Evolutionary conservation across 2,113 vertebrate genomes (phyloP).

Genomic region (Varanus komodoensis): DNA sequence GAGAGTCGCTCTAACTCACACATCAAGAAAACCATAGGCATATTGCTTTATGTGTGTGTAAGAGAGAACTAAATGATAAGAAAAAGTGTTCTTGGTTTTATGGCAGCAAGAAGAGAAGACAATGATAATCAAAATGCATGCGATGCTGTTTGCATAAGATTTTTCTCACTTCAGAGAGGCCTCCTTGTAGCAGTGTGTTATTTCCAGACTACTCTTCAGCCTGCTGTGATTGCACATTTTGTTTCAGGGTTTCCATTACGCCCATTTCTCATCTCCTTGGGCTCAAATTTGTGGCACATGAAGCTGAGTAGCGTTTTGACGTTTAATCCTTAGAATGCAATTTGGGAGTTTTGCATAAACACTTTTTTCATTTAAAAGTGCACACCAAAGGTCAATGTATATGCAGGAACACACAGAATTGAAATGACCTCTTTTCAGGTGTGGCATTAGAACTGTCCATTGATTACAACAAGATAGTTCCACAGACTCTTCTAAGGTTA

Average conservation of each 20-base stretch:
- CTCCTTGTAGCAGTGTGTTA: slow-evolving; percentile 38
- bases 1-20: neutral
- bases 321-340: slow-evolving; percentile 54
- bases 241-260: slow-evolving; percentile 47
- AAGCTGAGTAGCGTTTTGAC: slow-evolving; percentile 42
- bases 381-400: slow-evolving; percentile 35
- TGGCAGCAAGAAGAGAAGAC: slow-evolving; percentile 8
- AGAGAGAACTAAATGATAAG: neutral
- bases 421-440: slow-evolving; percentile 63
- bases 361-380: slow-evolving; percentile 38
- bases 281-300: slow-evolving; percentile 56
- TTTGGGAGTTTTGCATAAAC: slow-evolving; percentile 42
- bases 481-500: slow-evolving; percentile 74
- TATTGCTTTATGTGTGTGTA: neutral
- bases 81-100: slow-evolving; percentile 21
- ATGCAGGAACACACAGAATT: slow-evolving; percentile 51
- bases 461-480: slow-evolving; percentile 73
- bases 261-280: slow-evolving; percentile 64
- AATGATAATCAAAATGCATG: slow-evolving; percentile 5
- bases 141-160: neutral
- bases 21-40: neutral
- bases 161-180: slow-evolving; percentile 30
- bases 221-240: slow-evolving; percentile 6
- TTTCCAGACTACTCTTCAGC: slow-evolving; percentile 39
- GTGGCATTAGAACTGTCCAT: slow-evolving; percentile 69